Evolutionary conservation across 2,888 invertebrate genomes (phyloP).

Genomic region (Tethea ocularis): DNA sequence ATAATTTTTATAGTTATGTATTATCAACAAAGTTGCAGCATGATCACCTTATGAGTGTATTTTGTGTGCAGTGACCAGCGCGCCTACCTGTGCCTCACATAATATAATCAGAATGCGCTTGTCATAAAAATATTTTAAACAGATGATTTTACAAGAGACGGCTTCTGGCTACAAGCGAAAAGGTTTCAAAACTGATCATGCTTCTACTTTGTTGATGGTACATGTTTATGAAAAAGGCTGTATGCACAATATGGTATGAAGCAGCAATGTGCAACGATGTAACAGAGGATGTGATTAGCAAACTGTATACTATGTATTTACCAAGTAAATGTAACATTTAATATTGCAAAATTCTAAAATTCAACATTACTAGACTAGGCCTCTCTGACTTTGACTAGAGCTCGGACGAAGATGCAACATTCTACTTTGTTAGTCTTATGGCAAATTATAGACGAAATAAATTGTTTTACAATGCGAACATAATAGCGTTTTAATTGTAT

Average conservation of each 20-base stretch:
- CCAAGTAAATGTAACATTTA: background rate
- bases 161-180: too few species aligned
- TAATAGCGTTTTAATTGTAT: conserved; percentile 22
- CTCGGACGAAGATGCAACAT: background rate
- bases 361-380: background rate
- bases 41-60: too few species aligned
- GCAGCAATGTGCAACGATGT: conserved; percentile 1
- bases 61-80: too few species aligned
- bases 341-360: conserved; percentile 6
- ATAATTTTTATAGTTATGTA: too few species aligned
- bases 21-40: too few species aligned
- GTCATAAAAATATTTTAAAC: too few species aligned
- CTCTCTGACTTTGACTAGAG: background rate
- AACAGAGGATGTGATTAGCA: conserved; percentile 4
- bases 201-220: too few species aligned
- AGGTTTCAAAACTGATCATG: too few species aligned
- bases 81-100: too few species aligned
- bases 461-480: conserved; percentile 44
- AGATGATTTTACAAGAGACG: too few species aligned
- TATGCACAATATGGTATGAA: background rate
- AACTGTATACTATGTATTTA: conserved; percentile 8
- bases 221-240: background rate
- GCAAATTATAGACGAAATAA: conserved; percentile 43
- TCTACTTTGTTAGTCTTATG: conserved; percentile 36
- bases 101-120: too few species aligned